Evolutionary conservation across 1,140 invertebrate genomes (phyloP), one percentile per base, ranked within the genome.

Genomic region (Zaprionus inermis): DNA sequence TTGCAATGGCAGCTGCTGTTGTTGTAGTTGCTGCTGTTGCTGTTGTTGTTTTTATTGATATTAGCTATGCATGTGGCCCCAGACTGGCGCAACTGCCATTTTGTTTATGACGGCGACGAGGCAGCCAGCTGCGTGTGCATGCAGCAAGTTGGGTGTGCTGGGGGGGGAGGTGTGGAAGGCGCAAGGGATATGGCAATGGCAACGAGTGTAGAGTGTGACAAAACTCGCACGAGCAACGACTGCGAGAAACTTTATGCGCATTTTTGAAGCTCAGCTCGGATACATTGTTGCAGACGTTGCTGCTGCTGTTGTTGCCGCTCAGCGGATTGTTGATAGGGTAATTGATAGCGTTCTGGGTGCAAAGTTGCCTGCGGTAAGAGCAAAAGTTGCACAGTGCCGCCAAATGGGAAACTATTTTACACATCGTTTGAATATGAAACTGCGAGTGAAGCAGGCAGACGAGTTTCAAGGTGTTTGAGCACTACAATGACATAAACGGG

Each of bases 81-180:
- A 61, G 70, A 75, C 58, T 64, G 55, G 73, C 76, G 22, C 44
- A 89, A 88, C 76, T 88, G 84, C 79, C 84, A 88, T 88, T 88
- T 88, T 88, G 84, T 88, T 88, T 88, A 88, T 89, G 83, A 81
- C 81, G 79, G 68, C 73, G 81, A 84, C 80, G 80, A 85, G 78
- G 83, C 76, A 58, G 16, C 60, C 66, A 74, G 83, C 55, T 77
- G 83, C 68, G 79, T 52, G 78, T 71, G 63, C 51, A 46, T 54
- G 51, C 51, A 59, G 24, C 24, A 60, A n/a, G n/a, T n/a, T n/a
- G n/a, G n/a, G n/a, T n/a, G n/a, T n/a, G n/a, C n/a, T n/a, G n/a
- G n/a, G n/a, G n/a, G n/a, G n/a, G n/a, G n/a, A n/a, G n/a, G n/a
- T 9, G 44, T 11, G 16, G 3, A 18, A 18, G 16, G 44, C 14